phyloP scores from a whole-genome alignment of 2,888 invertebrate species.

The Brachypterus glaber region DNA sequence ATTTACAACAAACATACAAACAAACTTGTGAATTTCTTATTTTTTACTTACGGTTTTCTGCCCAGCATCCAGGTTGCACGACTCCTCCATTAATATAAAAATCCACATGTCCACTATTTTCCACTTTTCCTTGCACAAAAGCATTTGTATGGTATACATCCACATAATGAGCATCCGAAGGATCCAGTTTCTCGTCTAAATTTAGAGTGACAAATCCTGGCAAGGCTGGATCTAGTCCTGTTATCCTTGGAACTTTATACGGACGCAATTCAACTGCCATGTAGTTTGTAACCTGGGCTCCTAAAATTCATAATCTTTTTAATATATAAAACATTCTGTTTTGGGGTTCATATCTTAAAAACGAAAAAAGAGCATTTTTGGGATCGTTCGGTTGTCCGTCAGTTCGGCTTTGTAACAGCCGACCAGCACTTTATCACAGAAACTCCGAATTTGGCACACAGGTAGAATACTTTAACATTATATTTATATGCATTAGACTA shows the following conservation, averaged over 20 bases:
- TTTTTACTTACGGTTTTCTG: slow-evolving; percentile 38
- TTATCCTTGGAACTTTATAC: slow-evolving; percentile 49
- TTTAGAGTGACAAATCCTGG: slow-evolving; percentile 53
- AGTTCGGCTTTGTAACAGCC: too few relatives aligned
- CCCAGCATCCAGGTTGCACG: slow-evolving; percentile 57
- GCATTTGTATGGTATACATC: slow-evolving; percentile 66
- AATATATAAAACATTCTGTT: too few relatives aligned
- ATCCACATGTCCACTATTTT: slow-evolving; percentile 58
- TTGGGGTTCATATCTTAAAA: too few relatives aligned
- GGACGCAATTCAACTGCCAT: slow-evolving; percentile 46
- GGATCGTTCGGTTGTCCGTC: too few relatives aligned
- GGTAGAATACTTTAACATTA: too few relatives aligned
- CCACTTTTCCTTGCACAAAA: slow-evolving; percentile 55
- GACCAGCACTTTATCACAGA: too few relatives aligned
- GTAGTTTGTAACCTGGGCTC: slow-evolving; percentile 53
- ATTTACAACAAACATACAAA: too few relatives aligned
- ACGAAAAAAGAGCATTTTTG: too few relatives aligned
- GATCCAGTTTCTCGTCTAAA: slow-evolving; percentile 49
- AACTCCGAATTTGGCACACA: too few relatives aligned
- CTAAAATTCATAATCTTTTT: slow-evolving; percentile 34
- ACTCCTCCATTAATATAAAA: slow-evolving; percentile 66
- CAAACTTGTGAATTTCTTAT: not conserved
- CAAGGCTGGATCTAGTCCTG: slow-evolving; percentile 61
- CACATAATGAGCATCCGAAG: slow-evolving; percentile 56
- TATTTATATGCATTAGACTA: too few relatives aligned